These are phyloP conservation scores for Labeo catla DNA, from an alignment of 2,113 vertebrate species.

Conservation along the genomic window DNA sequence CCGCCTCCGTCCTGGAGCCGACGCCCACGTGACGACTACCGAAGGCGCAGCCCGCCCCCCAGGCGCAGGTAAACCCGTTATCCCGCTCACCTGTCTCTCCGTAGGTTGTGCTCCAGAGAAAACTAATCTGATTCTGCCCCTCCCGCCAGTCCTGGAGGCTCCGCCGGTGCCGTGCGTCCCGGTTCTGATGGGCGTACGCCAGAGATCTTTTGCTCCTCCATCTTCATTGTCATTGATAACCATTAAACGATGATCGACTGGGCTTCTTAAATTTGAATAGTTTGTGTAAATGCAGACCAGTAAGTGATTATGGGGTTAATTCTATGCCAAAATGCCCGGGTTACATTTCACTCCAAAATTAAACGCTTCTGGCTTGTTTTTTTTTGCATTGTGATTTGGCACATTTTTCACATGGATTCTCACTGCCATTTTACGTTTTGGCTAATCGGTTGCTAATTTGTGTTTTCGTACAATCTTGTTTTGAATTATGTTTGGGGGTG, in stretches of 20 bases:
- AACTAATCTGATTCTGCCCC: conserved; percentile 43
- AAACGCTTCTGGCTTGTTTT: too few species aligned
- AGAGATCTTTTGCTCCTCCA: conserved; percentile 52
- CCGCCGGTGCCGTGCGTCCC: conserved; percentile 59
- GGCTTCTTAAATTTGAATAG: conserved; percentile 33
- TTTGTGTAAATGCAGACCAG: neutral
- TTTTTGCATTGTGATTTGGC: neutral
- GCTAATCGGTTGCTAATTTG: too few species aligned
- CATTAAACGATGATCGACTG: conserved; percentile 58
- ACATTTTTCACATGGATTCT: neutral
- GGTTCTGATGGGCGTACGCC: conserved; percentile 32
- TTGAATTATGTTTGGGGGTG: too few species aligned
- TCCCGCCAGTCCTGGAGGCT: conserved; percentile 34
- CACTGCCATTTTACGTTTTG: too few species aligned
- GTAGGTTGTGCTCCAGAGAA: conserved; percentile 24
- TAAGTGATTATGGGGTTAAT: neutral
- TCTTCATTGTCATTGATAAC: conserved; percentile 68
- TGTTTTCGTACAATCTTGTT: too few species aligned
- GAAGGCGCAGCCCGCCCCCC: conserved; percentile 87
- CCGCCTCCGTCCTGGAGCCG: conserved; percentile 94
- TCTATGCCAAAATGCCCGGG: too few species aligned
- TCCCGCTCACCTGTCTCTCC: conserved; percentile 37
- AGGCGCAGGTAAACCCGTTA: conserved; percentile 86
- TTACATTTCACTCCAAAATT: too few species aligned
- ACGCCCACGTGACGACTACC: conserved; percentile 91